phyloP scores from a whole-genome alignment of 2,797 vertebrate species.

The Columba guinea region DNA sequence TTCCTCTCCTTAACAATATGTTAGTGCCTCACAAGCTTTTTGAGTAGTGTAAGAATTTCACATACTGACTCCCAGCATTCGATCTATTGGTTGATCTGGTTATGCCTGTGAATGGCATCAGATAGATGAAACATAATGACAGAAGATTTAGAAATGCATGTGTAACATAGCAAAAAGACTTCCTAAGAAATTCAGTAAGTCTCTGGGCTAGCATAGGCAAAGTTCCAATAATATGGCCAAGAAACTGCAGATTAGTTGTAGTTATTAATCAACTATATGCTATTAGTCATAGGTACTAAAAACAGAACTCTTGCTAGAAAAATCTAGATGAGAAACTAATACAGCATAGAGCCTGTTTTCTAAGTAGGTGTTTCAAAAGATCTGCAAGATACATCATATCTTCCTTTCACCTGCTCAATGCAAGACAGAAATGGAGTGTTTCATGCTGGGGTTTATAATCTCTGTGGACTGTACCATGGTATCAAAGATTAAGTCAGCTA shows the following conservation, averaged over 20 bases:
- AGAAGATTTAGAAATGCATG: background rate
- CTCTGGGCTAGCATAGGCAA: background rate
- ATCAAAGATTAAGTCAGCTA: slow-evolving; percentile 59
- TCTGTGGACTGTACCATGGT: background rate
- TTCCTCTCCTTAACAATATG: background rate
- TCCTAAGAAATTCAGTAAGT: background rate
- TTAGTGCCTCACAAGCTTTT: background rate
- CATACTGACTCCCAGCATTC: background rate
- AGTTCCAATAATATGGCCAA: background rate
- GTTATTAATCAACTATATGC: background rate
- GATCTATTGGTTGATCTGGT: background rate
- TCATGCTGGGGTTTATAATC: slow-evolving; percentile 48
- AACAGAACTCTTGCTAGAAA: background rate
- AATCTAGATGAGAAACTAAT: background rate
- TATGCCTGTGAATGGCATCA: background rate
- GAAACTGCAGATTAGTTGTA: background rate
- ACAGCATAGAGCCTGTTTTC: background rate
- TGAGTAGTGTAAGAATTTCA: background rate
- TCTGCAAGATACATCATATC: background rate
- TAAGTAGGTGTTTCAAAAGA: background rate
- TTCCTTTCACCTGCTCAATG: slow-evolving; percentile 28
- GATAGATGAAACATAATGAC: background rate
- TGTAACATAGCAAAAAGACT: background rate
- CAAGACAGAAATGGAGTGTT: background rate
- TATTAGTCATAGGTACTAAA: background rate